phyloP scores from a whole-genome alignment of 2,797 vertebrate species.

The Cynopterus sphinx region DNA sequence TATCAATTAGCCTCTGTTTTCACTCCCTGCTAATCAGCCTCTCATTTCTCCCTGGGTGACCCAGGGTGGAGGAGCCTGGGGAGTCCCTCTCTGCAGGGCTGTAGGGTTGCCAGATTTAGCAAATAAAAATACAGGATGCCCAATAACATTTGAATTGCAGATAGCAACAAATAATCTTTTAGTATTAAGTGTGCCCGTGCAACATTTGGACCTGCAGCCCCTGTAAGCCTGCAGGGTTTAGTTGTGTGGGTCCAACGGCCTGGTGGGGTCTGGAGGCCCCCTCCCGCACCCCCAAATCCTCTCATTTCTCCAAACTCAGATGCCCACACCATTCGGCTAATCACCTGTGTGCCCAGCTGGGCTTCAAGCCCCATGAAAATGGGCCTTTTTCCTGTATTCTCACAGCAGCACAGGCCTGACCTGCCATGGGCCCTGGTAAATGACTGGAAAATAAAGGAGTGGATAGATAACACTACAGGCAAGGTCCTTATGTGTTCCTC shows the following conservation, averaged over 20 bases:
- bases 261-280: background rate
- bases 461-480: background rate
- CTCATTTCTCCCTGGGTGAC: background rate
- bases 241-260: background rate
- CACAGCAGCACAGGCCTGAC: background rate
- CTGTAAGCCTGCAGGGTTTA: background rate
- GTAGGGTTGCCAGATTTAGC: background rate
- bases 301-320: background rate
- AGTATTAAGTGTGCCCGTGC: background rate
- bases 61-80: background rate
- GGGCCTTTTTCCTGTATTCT: background rate
- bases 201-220: background rate
- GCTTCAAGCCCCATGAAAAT: background rate
- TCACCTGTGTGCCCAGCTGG: background rate
- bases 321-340: background rate
- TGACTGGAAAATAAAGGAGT: background rate
- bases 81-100: background rate
- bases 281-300: background rate
- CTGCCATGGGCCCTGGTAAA: background rate
- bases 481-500: background rate
- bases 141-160: background rate
- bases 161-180: background rate
- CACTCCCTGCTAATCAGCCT: background rate
- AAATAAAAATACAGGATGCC: background rate
- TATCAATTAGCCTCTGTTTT: background rate